Conservation (phyloP, 1,140 invertebrate genomes). For the Babylonia areolata region DNA sequence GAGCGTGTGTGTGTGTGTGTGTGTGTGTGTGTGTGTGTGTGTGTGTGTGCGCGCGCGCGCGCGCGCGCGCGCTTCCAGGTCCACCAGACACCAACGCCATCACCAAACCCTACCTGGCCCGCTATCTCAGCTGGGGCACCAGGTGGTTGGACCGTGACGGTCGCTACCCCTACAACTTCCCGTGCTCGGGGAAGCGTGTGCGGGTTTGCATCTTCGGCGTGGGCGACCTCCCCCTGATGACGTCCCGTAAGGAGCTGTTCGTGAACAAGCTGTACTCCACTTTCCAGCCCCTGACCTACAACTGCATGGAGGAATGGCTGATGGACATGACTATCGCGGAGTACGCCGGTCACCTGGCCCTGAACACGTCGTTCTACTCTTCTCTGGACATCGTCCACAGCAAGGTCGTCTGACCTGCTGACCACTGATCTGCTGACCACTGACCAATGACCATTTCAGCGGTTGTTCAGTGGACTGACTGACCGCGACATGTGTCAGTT, state of each 20-base stretch:
- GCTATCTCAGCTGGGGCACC: slow-evolving; percentile 54
- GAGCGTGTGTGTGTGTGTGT: no score
- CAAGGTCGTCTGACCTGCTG: slow-evolving; percentile 40
- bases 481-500: no score
- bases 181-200: slow-evolving; percentile 60
- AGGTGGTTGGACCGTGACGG: slow-evolving; percentile 44
- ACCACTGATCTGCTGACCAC: no score
- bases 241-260: slow-evolving; percentile 60
- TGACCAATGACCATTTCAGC: no score
- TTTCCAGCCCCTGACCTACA: slow-evolving; percentile 62
- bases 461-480: no score
- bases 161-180: slow-evolving; percentile 45
- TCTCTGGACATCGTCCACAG: slow-evolving; percentile 46
- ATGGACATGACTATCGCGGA: slow-evolving; percentile 54
- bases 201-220: slow-evolving; percentile 70
- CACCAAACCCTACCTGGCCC: slow-evolving; percentile 51
- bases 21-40: no score
- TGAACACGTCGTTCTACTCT: slow-evolving; percentile 42
- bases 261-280: slow-evolving; percentile 70
- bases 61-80: slow-evolving; percentile 48
- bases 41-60: no score
- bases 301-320: slow-evolving; percentile 71
- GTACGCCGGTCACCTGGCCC: background rate
- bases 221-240: slow-evolving; percentile 59
- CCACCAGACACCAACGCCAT: slow-evolving; percentile 46